phyloP scores from a whole-genome alignment of 2,888 invertebrate genomes.

The Cantharis rufa region DNA sequence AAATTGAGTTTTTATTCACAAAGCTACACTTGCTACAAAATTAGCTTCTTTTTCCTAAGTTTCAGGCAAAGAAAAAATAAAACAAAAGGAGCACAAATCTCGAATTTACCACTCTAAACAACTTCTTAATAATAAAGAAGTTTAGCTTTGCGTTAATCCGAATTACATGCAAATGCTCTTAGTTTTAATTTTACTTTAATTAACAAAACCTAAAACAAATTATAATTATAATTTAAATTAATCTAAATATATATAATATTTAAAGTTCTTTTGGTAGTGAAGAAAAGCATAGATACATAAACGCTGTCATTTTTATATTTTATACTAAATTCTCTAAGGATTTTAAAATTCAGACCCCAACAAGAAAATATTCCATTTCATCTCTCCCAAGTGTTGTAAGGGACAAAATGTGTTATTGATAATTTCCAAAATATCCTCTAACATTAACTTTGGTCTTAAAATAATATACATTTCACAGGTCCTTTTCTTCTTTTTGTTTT shows the following conservation, averaged over 20 bases:
- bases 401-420: constrained; percentile 3
- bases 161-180: constrained; percentile 5
- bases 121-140: constrained; percentile 2
- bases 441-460: not conserved
- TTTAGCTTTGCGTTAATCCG: constrained; percentile 2
- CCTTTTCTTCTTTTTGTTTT: not conserved
- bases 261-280: not conserved
- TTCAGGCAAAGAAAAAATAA: not conserved
- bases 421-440: not conserved
- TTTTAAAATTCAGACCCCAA: constrained; percentile 14
- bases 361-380: constrained; percentile 22
- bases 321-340: constrained; percentile 8
- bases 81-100: not conserved
- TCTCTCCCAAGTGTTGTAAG: constrained; percentile 9
- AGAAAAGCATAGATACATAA: not conserved
- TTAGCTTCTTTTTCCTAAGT: constrained; percentile 12
- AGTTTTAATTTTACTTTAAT: constrained; percentile 2
- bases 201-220: not conserved
- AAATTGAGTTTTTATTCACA: constrained; percentile 33
- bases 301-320: not conserved
- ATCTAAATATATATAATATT: not conserved
- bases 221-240: not conserved
- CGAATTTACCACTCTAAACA: not conserved
- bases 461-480: not conserved
- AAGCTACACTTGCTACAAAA: constrained; percentile 27